Conservation (phyloP, 2,113 vertebrate species). For the Festucalex cinctus region DNA sequence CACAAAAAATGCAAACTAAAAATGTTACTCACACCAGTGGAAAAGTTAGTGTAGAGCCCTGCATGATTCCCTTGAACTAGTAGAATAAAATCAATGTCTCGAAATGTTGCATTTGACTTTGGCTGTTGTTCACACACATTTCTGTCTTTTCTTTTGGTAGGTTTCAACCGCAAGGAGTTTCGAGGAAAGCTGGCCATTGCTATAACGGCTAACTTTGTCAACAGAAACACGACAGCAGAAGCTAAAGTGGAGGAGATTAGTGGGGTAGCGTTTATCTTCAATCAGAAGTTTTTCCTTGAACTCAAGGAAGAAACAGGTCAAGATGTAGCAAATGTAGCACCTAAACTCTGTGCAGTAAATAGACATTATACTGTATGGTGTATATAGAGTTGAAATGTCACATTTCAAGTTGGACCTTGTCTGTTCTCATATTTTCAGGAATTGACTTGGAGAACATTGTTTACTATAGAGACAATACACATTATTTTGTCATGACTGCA, state of each 20-base stretch:
- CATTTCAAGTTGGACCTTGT: background rate
- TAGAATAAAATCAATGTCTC: background rate
- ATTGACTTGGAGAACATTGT: slow-evolving; percentile 98
- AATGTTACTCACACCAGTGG: no score
- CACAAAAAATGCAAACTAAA: no score
- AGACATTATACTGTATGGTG: background rate
- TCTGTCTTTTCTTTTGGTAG: slow-evolving; percentile 56
- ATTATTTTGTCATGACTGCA: slow-evolving; percentile 99
- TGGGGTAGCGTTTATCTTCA: slow-evolving; percentile 98
- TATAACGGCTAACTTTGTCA: slow-evolving; percentile 97
- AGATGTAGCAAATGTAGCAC: background rate
- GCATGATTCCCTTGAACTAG: background rate
- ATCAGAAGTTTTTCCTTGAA: slow-evolving; percentile 98
- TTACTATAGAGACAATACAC: slow-evolving; percentile 95
- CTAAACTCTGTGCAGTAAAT: no score
- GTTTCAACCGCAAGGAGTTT: slow-evolving; percentile 93
- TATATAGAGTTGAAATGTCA: background rate
- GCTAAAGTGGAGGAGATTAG: slow-evolving; percentile 98
- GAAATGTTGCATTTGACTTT: background rate
- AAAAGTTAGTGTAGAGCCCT: no score
- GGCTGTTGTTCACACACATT: background rate
- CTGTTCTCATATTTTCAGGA: slow-evolving; percentile 71
- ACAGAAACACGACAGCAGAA: slow-evolving; percentile 94
- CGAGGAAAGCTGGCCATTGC: slow-evolving; percentile 96
- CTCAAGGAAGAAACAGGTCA: slow-evolving; percentile 92